A percentile compares a stretch with the other conserved stretches of the same genome.
phyloP scores from a whole-genome alignment of 2,113 vertebrate species.

The Callorhinus ursinus region DNA sequence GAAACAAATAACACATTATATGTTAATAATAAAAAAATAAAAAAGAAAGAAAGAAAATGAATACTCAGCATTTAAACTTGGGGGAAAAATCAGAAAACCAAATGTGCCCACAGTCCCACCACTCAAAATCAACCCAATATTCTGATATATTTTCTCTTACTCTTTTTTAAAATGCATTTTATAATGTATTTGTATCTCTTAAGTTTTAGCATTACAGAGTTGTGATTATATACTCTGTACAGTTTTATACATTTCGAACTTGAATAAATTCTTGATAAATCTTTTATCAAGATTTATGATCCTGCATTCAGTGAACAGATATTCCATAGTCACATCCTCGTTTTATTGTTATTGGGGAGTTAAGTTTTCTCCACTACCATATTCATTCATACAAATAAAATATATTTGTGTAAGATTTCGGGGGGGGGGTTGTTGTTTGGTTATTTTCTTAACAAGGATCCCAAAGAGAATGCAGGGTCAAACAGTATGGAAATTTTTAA shows the following conservation, averaged over 20 bases:
- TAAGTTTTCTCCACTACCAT: rapidly evolving
- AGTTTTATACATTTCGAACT: not conserved
- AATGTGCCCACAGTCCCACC: not conserved
- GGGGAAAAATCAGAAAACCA: not conserved
- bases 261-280: not conserved
- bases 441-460: not conserved
- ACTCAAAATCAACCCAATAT: not conserved
- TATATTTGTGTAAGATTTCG: not conserved
- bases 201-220: not conserved
- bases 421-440: not conserved
- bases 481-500: not conserved
- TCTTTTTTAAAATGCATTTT: not conserved
- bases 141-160: not conserved
- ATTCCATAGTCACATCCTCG: rapidly evolving
- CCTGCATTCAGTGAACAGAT: not conserved
- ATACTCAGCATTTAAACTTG: not conserved
- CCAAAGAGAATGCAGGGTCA: not conserved
- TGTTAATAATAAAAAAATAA: too few relatives aligned
- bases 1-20: too few relatives aligned
- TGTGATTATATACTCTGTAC: not conserved
- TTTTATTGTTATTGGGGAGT: not conserved
- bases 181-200: not conserved
- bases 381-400: not conserved
- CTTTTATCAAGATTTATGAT: not conserved
- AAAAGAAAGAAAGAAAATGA: not conserved